Percentiles rank a stretch among this genome's conserved stretches.
These are phyloP conservation scores for Octomys mimax DNA, from an alignment of 2,797 vertebrate genomes.

Conservation along the genomic window DNA sequence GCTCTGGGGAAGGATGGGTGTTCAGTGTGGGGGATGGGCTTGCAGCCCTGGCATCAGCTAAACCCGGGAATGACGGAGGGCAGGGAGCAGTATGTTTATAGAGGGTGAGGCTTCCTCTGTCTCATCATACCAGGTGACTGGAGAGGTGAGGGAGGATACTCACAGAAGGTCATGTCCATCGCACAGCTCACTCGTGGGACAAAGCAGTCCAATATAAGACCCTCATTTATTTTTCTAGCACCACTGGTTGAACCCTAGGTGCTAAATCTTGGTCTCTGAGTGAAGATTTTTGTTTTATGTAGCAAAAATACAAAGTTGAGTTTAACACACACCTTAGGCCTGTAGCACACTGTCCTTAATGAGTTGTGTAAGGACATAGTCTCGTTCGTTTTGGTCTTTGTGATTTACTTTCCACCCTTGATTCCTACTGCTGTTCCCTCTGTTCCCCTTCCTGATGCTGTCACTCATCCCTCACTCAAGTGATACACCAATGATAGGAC, in stretches of 20 bases:
- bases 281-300: neutral
- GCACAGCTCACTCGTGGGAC: neutral
- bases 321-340: neutral
- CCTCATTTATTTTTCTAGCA: neutral
- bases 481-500: neutral
- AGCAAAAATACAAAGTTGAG: neutral
- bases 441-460: neutral
- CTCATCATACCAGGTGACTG: neutral
- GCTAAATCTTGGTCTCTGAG: neutral
- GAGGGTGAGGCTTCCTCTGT: conserved; percentile 5
- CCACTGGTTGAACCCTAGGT: neutral
- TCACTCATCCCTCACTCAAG: neutral
- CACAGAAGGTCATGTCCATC: neutral
- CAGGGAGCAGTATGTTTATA: conserved; percentile 16
- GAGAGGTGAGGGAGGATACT: neutral
- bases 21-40: conserved; percentile 9
- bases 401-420: neutral
- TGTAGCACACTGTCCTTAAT: neutral
- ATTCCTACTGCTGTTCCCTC: neutral
- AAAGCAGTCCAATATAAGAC: neutral
- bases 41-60: neutral
- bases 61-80: neutral
- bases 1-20: conserved; percentile 3
- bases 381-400: neutral
- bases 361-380: neutral